Base-by-base conservation (phyloP, 2,797 vertebrate species). In the Pangasius mekongensis region DNA sequence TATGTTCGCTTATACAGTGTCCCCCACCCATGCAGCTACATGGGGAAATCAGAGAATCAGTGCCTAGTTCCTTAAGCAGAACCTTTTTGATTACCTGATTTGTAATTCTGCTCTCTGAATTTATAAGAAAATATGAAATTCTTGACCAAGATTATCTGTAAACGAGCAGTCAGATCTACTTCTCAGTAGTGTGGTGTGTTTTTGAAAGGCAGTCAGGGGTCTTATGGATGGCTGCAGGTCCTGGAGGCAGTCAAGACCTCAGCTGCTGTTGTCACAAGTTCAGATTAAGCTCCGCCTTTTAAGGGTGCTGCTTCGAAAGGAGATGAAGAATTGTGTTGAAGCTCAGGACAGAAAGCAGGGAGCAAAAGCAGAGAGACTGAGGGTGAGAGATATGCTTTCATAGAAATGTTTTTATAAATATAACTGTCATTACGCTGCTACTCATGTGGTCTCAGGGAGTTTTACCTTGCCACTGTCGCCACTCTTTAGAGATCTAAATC, bases 201-300 rank as follows among this genome's bases (percentile, higher is more conserved):
- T 43, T 43, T n/a, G 0, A n/a, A 52, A 77, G 27, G 24, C 47
- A 30, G 5, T 47, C 73, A 76, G 5, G n/a, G 54, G 56, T 82
- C 54, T 81, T 62, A 6, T 27, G 80, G 33, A n/a, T 5, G 52
- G 49, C n/a, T 78, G n/a, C 43, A 76, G 39, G 11, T 80, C 30
- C 52, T 80, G 52, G 77, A 80, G 77, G 78, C 56, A 13, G 20
- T 81, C 30, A 39, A 39, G 18, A 82, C 22, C 78, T 82, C 78
- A 81, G 78, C 54, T 82, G 78, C 33, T 43, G 10, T 14, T 82
- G 36, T 81, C 78, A 81, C 80, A 83, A 64, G 80, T 64, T 64
- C 80, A 83, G 24, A 16, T 43, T 43, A 64, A 83, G 36, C 36
- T 47, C 60, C 14, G 24, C 81, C 36, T 60, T 43, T 20, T 36